Base-by-base conservation (phyloP, 2,888 invertebrate genomes). In the Cataglyphis albicans region DNA sequence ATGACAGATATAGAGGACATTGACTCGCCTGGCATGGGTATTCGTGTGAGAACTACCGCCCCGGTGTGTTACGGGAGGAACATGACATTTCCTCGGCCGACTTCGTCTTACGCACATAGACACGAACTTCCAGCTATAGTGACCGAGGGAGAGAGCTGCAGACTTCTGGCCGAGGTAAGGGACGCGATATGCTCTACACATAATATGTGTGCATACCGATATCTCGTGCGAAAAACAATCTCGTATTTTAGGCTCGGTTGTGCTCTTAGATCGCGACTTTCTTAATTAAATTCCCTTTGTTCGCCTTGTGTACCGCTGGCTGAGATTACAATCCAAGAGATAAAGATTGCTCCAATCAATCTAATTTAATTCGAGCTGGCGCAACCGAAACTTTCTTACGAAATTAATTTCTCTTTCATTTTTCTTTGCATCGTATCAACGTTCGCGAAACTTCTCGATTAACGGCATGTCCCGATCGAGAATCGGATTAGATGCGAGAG, bases 51-150 rank as follows among this genome's bases (percentile, higher is more conserved):
- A 82, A 92, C 92, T 83, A 92, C 93, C 87, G 95, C 94, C 32
- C 94, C 95, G 57, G 93, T 95, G 82, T 96, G 96, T 91, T 96
- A 96, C 89, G 96, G 95, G 84, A 95, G 96, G 87, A 96, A 96
- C 93, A 95, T 96, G 95, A 96, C 96, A 87, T 96, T 96, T 92
- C 96, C 96, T 21, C 95, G 96, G 80, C 95, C 95, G 75, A 94
- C 81, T 72, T 94, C 95, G 92, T 93, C 95, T 84, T 94, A 93
- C 87, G 91, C 93, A 29, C 96, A 95, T 87, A 95, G 96, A 82
- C 96, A 95, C 92, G 96, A 96, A 92, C 94, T 97, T 86, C 96
- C 97, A 29, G 96, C 96, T 38, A 94, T 97, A 84, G 96, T 97
- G 86, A 96, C 96, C 48, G 97, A 96, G 92, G 96, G 96, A 76